Evolutionary conservation across 2,113 vertebrate species (phyloP).

Genomic region (Manacus vitellinus): DNA sequence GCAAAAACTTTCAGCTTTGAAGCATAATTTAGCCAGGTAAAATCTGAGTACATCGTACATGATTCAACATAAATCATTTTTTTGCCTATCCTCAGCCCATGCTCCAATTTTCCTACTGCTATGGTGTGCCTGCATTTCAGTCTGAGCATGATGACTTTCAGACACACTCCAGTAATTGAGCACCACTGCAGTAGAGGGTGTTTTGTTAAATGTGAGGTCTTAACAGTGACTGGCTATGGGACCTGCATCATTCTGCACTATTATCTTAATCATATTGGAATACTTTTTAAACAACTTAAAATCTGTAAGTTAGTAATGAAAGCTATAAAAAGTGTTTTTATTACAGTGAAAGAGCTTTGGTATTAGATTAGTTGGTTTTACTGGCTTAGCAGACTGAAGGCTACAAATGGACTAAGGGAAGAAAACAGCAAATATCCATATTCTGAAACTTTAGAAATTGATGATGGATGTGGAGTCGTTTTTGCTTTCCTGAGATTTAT

Average conservation of each 20-base stretch:
- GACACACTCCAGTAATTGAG: neutral
- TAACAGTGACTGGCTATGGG: neutral
- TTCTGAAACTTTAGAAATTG: neutral
- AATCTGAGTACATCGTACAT: fast-evolving
- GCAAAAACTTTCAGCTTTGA: neutral
- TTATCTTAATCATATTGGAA: neutral
- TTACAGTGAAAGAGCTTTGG: neutral
- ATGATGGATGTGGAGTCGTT: neutral
- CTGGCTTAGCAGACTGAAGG: neutral
- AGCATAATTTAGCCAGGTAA: neutral
- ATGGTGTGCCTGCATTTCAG: neutral
- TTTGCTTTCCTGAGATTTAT: neutral
- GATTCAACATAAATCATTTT: neutral
- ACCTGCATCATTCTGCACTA: neutral
- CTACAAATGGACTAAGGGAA: neutral
- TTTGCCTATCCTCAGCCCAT: neutral
- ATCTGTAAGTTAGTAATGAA: neutral
- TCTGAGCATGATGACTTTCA: neutral
- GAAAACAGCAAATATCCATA: neutral
- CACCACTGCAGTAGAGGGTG: neutral
- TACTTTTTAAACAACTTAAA: neutral
- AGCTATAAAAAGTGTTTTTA: neutral
- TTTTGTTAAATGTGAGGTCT: neutral
- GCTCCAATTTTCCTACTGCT: neutral
- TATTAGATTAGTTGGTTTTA: neutral